Conservation (phyloP, 2,797 vertebrate species). For the Cirrhinus mrigala region DNA sequence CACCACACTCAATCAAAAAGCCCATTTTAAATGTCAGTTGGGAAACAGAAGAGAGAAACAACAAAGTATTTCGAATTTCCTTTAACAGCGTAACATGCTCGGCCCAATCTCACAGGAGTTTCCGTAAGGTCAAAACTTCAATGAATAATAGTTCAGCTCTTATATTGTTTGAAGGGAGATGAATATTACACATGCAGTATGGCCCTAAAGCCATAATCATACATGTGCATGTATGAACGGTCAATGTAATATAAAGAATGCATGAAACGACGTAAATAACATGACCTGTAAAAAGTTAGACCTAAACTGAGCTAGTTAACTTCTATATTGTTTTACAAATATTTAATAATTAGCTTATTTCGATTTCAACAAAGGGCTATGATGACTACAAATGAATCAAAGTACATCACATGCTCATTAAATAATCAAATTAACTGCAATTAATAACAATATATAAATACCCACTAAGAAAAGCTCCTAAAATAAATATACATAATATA, state of each 20-base stretch:
- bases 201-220: conserved; percentile 10
- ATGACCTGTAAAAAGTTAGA: background rate
- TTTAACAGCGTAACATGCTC: conserved; percentile 57
- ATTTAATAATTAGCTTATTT: background rate
- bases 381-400: background rate
- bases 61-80: conserved; percentile 62
- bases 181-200: conserved; percentile 21
- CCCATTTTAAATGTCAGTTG: conserved; percentile 66
- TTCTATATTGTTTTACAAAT: background rate
- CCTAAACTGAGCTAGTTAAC: background rate
- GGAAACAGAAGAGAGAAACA: conserved; percentile 56
- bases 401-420: background rate
- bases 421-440: too few relatives aligned
- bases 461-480: background rate
- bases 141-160: conserved; percentile 46
- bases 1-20: conserved; percentile 66
- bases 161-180: conserved; percentile 33
- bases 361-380: background rate
- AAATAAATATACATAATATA: too few relatives aligned
- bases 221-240: conserved; percentile 4
- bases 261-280: background rate
- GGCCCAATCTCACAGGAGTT: conserved; percentile 42
- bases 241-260: conserved; percentile 4
- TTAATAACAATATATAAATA: background rate
- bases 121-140: conserved; percentile 49